phyloP scores from a whole-genome alignment of 2,113 vertebrate species.

The Rhinoderma darwinii region DNA sequence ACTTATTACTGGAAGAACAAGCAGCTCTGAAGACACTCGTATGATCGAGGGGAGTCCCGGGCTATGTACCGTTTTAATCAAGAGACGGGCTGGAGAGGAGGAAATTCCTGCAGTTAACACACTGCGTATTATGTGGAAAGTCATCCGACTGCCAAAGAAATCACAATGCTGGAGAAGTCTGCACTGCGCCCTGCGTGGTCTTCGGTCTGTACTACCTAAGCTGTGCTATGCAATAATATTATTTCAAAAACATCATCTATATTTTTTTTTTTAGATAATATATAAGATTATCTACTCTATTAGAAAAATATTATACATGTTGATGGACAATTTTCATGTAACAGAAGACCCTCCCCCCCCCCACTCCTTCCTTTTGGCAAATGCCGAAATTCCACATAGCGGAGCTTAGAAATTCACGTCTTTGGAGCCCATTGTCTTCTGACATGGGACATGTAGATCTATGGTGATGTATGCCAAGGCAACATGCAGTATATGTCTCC shows the following conservation, averaged over 20 bases:
- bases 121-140: not conserved
- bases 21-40: not conserved
- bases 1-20: slow-evolving; percentile 17
- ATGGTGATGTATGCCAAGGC: too few species aligned
- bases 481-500: not conserved
- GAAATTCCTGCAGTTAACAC: slow-evolving; percentile 31
- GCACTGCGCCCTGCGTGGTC: not conserved
- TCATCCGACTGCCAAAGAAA: slow-evolving; percentile 11
- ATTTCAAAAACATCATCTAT: too few species aligned
- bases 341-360: too few species aligned
- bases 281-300: too few species aligned
- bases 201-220: not conserved
- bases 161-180: not conserved
- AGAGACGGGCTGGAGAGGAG: slow-evolving; percentile 19
- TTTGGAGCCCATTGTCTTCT: not conserved
- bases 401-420: too few species aligned
- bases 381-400: too few species aligned
- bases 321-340: too few species aligned
- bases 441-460: not conserved
- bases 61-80: slow-evolving; percentile 39
- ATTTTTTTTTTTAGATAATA: too few species aligned
- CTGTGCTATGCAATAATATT: not conserved
- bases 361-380: too few species aligned
- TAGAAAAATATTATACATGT: too few species aligned
- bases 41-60: slow-evolving; percentile 40